Percentiles rank a stretch among this genome's conserved stretches.
Conservation (phyloP, 2,888 invertebrate genomes). For the Philhelius pedissequus region DNA sequence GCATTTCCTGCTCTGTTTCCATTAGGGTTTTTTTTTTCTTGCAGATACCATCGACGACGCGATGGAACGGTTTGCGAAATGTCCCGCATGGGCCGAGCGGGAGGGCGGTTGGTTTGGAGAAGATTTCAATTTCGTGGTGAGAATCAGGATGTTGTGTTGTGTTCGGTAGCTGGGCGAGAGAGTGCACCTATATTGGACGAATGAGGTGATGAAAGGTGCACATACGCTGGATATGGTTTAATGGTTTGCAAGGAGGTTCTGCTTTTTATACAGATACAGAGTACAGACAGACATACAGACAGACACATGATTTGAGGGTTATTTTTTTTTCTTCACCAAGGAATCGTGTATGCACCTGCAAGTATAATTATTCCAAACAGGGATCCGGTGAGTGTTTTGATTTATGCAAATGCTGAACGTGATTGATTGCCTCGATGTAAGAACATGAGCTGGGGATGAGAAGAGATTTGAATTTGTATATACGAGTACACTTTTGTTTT, state of each 20-base stretch:
- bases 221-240: constrained; percentile 49
- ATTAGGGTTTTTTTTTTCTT: constrained; percentile 3
- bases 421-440: constrained; percentile 54
- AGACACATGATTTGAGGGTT: neutral
- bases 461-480: neutral
- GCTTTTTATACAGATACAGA: too few species aligned
- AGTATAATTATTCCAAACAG: constrained; percentile 63
- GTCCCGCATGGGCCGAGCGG: neutral
- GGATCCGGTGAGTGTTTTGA: constrained; percentile 58
- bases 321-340: neutral
- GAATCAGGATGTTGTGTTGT: constrained; percentile 61
- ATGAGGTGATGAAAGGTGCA: constrained; percentile 66
- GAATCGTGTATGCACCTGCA: constrained; percentile 63
- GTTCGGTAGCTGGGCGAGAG: constrained; percentile 53
- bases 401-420: constrained; percentile 65
- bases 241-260: constrained; percentile 41
- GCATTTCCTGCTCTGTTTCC: constrained; percentile 54
- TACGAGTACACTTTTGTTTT: constrained; percentile 6
- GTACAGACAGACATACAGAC: neutral
- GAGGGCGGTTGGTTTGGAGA: neutral
- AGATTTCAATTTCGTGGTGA: constrained; percentile 65
- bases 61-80: neutral
- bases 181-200: constrained; percentile 55
- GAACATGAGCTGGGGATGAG: neutral
- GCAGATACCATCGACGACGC: constrained; percentile 4